Evolutionary conservation across 92 coral and sea anemone species (phyloP), one percentile per base, ranked within the genome.

Genomic region (Pocillopora meandrina): DNA sequence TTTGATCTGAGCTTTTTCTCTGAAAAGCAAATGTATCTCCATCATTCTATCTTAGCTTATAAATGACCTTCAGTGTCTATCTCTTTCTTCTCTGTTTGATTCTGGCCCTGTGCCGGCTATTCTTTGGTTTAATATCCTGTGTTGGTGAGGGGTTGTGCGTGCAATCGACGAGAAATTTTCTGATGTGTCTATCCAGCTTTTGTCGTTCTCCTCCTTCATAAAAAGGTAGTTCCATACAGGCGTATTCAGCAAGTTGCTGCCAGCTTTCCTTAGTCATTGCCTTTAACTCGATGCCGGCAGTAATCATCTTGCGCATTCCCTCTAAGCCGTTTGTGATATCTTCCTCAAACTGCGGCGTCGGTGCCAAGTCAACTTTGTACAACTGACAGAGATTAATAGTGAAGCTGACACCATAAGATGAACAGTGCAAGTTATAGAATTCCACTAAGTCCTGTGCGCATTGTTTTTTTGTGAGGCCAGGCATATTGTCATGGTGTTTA

Each of bases 201-300:
- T 83, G 56, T 12, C 86, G 62, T 3, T 74, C 74, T n/a, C 86
- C 49, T 16, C 56, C 80, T 47, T 15, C 49, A 77, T 83, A 83
- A 35, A 21, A 34, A 4, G 86, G 86, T 61, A 83, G 55, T 23
- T 47, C 35, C 52, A 83, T 23, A 64, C 15, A n/a, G 1, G 86
- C 86, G 14, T 47, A 72, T 0, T 19, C 70, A 3, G 86, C 80
- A 16, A 83, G 80, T 73, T n/a, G 55, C 64, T 18, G 6, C 86
- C 86, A 83, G 33, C 73, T 83, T 73, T 52, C 74, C 64, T 64
- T 64, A 11, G 71, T 58, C 86, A 83, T 83, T 31, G 86, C 86
- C 65, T 83, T 73, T 20, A 83, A 56, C 21, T 73, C 74, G 34
- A 74, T 83, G 31, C 86, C 86, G 21, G 86, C 56, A 11, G 64